Evolutionary conservation across 2,797 vertebrate genomes (phyloP), one percentile per base, ranked within the genome.

Genomic region (Pelobates cultripes): DNA sequence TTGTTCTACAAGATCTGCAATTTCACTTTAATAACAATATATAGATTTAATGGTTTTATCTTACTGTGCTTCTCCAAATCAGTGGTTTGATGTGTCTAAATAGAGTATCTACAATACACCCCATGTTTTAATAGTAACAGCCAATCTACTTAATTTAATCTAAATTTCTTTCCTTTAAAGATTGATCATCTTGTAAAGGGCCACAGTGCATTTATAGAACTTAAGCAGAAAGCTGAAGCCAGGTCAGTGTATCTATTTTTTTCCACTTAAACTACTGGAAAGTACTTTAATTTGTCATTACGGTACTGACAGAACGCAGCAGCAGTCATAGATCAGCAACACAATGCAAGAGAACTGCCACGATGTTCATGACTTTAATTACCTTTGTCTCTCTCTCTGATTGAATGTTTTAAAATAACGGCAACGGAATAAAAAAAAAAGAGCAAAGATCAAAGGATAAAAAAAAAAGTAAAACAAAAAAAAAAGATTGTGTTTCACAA

Each of bases 141-240:
- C 43, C 63, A 69, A 43, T 77, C 41, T 51, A 57, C 73, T 79
- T 71, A 12, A 66, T 57, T 67, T n/a, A 45, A 73, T 82, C 53
- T 82, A n/a, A 57, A 73, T 90, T 82, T 85, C 47, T 41, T 51
- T 85, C 41, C 71, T 75, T 91, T 91, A 84, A 92, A 99, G 98
- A 95, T 99, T 72, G 97, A 99, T 70, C 96, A 98, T 41, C 60
- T 98, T 85, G 94, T 99, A 55, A 94, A 89, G 72, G 94, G 96
- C 84, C 97, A 99, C 1, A 86, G 91, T 0, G 94, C 96, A 68
- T 98, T 93, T 90, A 74, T 89, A 0, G 95, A 96, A 87, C 89
- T 99, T 55, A 93, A 96, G 86, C 91, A 94, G 69, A 93, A 91
- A 88, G 94, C 94, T 1, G 85, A 89, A 78, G 92, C 91, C 87